phyloP scores from a whole-genome alignment of 2,113 vertebrate species.

The Rhea pennata region DNA sequence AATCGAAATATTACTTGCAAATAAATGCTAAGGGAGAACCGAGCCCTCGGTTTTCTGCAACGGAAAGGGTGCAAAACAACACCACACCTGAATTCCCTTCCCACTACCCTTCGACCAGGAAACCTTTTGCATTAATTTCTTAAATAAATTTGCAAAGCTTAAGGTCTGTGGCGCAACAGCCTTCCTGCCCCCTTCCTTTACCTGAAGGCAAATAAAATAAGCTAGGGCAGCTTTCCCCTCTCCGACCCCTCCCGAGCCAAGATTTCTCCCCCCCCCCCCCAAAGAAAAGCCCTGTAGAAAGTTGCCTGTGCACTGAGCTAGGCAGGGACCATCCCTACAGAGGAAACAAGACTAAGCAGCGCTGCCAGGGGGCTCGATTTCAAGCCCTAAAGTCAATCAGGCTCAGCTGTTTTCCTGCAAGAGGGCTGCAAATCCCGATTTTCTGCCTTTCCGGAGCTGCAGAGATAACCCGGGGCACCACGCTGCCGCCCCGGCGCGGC shows the following conservation, averaged over 20 bases:
- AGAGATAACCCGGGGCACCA: background rate
- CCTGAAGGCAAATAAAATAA: background rate
- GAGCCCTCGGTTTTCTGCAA: background rate
- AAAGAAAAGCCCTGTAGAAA: background rate
- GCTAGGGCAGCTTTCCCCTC: background rate
- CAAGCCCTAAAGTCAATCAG: background rate
- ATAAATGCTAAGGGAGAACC: background rate
- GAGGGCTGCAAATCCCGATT: background rate
- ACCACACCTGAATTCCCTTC: accelerated
- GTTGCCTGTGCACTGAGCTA: background rate
- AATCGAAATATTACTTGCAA: background rate
- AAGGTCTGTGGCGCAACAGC: background rate
- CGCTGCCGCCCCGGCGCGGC: background rate
- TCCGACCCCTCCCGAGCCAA: background rate
- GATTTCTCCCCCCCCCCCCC: accelerated
- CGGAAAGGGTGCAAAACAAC: background rate
- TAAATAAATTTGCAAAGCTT: background rate
- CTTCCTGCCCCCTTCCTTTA: background rate
- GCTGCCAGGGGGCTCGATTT: background rate
- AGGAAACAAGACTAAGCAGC: background rate
- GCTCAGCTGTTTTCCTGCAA: background rate
- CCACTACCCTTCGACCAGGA: background rate
- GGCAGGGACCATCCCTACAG: background rate
- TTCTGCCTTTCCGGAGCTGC: background rate
- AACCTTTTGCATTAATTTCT: background rate